Base-by-base conservation (phyloP, 30 jellyfish, hydroid and myxozoan genomes). In the Aurelia sp. region DNA sequence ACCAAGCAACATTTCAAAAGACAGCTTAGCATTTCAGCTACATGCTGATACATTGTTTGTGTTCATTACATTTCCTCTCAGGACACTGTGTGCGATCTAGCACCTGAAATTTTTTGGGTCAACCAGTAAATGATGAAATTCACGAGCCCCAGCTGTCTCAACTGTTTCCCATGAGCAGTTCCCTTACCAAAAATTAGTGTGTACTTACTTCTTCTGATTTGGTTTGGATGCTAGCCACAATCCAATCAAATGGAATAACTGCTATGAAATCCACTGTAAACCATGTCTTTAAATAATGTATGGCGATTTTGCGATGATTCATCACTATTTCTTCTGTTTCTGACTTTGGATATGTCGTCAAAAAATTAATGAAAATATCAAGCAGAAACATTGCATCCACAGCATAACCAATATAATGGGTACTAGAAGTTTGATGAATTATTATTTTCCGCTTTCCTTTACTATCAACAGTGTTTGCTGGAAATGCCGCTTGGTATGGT, bases 171-270 rank as follows among this genome's bases (percentile, higher is more conserved):
- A 38, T 38, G 50, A 38, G 10, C 50, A 38, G 50, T 38, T 38
- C 50, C 50, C 50, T 2, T 38, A 44, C 9, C 0, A 44, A 44
- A 5, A 8, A 44, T 44, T 2, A 44, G 9, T 9, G 52, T 41
- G 38, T 1, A 80, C 96, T 84, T 64, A 91, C 97, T 21, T 91
- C 93, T 22, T 83, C 92, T 27, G 89, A 72, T 18, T 80, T 71
- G 4, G 76, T 52, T 18, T 72, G 62, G 52, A 82, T 62, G 3
- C 67, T 67, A 38, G 40, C 81, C 10, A 92, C 80, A 44, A 92
- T 73, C 98, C 98, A 92, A 64, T 92, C 98, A 72, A 92, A 92
- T 33, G 98, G 98, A 40, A 92, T 86, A 48, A 94, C 98, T 0
- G 98, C 98, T 68, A 92, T 74, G 30, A 92, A 88, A 76, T 92